Evolutionary conservation across 2,888 invertebrate genomes (phyloP).

Genomic region (Brenthis daphne): DNA sequence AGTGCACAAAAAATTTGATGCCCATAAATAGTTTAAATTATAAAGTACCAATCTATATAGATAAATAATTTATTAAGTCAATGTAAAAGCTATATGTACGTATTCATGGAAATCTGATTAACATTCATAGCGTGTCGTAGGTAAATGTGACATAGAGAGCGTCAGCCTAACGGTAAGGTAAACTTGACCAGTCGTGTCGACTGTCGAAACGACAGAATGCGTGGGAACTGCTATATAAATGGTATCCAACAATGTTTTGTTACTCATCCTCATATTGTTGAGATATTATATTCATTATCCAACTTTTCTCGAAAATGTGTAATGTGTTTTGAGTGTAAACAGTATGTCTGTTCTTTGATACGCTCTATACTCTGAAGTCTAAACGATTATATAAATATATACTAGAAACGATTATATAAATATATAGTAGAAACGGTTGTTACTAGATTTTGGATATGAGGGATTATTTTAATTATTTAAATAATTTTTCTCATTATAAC

Average conservation of each 20-base stretch:
- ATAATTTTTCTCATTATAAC: too few relatives aligned
- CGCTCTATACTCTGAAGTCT: too few relatives aligned
- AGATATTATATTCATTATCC: neutral
- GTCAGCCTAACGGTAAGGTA: constrained; percentile 22
- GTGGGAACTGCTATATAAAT: constrained; percentile 17
- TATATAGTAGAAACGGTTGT: neutral
- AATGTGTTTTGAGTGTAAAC: neutral
- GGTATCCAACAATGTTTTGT: neutral
- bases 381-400: neutral
- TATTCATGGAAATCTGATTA: constrained; percentile 31
- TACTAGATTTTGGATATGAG: neutral
- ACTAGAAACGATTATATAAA: neutral
- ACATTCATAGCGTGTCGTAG: constrained; percentile 27
- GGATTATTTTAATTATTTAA: too few relatives aligned
- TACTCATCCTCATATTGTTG: neutral
- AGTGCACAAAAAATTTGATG: neutral
- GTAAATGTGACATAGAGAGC: constrained; percentile 27
- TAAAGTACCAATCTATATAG: neutral
- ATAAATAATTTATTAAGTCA: constrained; percentile 9
- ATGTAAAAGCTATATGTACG: neutral
- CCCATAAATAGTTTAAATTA: neutral
- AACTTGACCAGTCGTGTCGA: constrained; percentile 13
- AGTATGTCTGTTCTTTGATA: too few relatives aligned
- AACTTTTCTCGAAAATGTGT: too few relatives aligned
- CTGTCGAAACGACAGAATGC: constrained; percentile 9